A percentile compares a stretch with the other conserved stretches of the same genome.
Evolutionary conservation across 37 sponge, comb jelly and placozoan genomes (phyloP).

Genomic region (Beroe forskalii): DNA sequence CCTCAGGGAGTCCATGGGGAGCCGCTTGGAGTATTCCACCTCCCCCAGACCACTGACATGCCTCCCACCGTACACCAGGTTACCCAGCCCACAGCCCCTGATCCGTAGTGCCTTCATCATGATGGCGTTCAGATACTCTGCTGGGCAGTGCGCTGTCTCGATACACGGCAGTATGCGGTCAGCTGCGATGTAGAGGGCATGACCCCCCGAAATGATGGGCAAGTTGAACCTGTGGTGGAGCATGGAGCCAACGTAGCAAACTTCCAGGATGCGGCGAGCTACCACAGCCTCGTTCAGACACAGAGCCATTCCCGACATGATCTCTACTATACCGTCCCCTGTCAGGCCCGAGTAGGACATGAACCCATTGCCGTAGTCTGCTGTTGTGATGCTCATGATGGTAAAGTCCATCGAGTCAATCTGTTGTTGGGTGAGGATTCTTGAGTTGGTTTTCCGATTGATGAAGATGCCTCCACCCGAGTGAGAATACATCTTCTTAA

Average conservation of each 20-base stretch:
- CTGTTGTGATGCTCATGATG: background rate
- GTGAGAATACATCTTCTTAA: background rate
- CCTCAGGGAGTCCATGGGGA: background rate
- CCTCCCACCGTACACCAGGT: background rate
- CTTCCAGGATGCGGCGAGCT: background rate
- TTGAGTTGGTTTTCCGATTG: background rate
- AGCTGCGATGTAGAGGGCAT: background rate
- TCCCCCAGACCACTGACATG: background rate
- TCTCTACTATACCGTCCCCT: background rate
- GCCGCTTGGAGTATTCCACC: background rate
- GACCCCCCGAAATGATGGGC: background rate
- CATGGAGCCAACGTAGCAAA: background rate
- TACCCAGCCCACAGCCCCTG: background rate
- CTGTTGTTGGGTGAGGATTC: background rate
- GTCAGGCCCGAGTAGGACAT: background rate
- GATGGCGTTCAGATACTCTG: background rate
- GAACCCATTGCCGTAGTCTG: background rate
- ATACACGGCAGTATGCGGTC: background rate
- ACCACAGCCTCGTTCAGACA: background rate
- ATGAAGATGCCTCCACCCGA: background rate
- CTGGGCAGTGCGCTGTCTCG: background rate
- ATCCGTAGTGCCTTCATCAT: background rate
- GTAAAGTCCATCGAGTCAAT: background rate
- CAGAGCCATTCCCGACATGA: background rate
- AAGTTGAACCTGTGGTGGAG: background rate